Evolutionary conservation across 2,797 vertebrate genomes (phyloP), one percentile per base, ranked within the genome.

Genomic region (Darevskia mixta): DNA sequence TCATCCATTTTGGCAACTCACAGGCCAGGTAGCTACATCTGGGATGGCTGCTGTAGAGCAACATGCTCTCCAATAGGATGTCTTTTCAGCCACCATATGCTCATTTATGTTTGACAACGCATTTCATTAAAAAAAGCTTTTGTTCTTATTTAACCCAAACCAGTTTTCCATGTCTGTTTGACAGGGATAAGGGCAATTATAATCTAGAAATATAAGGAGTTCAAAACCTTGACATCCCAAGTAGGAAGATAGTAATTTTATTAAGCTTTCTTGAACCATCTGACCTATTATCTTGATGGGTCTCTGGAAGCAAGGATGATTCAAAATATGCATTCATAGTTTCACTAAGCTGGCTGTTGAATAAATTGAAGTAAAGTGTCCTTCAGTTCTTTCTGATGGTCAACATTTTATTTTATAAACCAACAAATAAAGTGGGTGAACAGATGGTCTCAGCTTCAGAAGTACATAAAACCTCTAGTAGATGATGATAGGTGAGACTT

Each of bases 391-490:
- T 75, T 55, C 75, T n/a, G 43, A 58, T n/a, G 27, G 5, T 35
- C n/a, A 18, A 79, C n/a, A 71, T 58, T 76, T 69, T 8, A 23
- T 23, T 72, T 15, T 0, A 18, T 81, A 92, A 72, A 85, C 29
- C 43, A 35, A 72, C 78, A 88, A 77, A n/a, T 75, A 55, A 2
- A 2, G 81, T 66, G 8, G 9, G 18, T 67, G 13, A 82, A 82
- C 8, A 79, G n/a, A 35, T n/a, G 3, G 61, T 38, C 32, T 77
- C 66, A 20, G 88, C n/a, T 78, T 64, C 69, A 79, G 29, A 6
- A 32, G 2, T 72, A 79, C 0, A 0, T 38, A n/a, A 3, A 87
- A 71, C 9, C 75, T 61, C 29, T n/a, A 83, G 25, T 67, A 66
- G 58, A 23, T 87, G 77, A 29, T 55, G 64, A 86, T 83, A 92